Conservation (phyloP, 1,140 invertebrate species). For the Lepidurus packardi region DNA sequence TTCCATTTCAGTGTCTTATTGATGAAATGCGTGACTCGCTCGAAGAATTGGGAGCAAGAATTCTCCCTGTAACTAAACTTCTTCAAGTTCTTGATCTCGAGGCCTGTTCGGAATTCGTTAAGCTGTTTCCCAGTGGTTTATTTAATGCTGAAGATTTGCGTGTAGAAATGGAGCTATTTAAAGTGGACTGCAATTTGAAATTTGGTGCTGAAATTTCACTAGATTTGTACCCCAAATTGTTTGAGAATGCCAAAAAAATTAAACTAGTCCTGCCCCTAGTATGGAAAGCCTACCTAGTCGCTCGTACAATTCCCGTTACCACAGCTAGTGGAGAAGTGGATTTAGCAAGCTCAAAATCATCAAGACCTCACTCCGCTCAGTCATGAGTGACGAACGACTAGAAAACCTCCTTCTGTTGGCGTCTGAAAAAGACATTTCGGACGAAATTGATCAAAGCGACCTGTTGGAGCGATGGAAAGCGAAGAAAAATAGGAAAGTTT, state of each 20-base stretch:
- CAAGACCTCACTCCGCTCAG: slow-evolving; percentile 12
- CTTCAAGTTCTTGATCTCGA: not conserved
- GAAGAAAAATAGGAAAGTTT: not conserved
- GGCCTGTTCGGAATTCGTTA: not conserved
- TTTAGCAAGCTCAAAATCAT: not conserved
- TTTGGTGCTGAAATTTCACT: not conserved
- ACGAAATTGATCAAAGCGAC: slow-evolving; percentile 3
- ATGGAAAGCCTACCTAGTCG: slow-evolving; percentile 3
- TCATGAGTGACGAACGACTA: slow-evolving; percentile 25
- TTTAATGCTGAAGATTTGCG: not conserved
- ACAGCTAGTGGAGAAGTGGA: not conserved
- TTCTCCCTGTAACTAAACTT: not conserved
- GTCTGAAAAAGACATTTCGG: slow-evolving; percentile 23
- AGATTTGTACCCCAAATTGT: not conserved
- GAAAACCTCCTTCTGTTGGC: not conserved
- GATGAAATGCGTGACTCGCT: not conserved
- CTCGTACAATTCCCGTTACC: not conserved
- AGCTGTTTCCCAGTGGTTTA: not conserved
- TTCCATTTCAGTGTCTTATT: slow-evolving; percentile 8
- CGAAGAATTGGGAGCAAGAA: not conserved
- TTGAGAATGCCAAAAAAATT: not conserved
- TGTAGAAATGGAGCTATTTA: slow-evolving; percentile 7
- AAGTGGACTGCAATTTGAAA: not conserved
- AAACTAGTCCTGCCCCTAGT: not conserved
- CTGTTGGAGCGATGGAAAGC: slow-evolving; percentile 10